Percentiles rank a stretch among this genome's conserved stretches.
Conservation (phyloP, 2,888 invertebrate genomes). For the Megamerina dolium region DNA sequence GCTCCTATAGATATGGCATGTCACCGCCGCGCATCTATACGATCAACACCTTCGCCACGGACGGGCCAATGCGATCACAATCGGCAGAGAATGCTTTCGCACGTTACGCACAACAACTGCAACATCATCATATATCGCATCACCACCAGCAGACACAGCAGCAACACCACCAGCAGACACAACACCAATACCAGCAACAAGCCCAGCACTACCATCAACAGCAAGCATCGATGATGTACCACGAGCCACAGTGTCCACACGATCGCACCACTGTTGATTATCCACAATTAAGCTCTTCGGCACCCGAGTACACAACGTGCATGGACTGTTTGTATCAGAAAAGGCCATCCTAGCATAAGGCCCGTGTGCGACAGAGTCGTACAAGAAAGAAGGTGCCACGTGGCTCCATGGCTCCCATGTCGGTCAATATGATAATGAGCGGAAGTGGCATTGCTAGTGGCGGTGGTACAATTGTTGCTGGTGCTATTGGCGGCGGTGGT, state of each 20-base stretch:
- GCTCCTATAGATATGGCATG: conserved; percentile 38
- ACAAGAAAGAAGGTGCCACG: conserved; percentile 54
- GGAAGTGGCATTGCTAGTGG: conserved; percentile 17
- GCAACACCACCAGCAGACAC: conserved; percentile 12
- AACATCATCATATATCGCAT: conserved; percentile 9
- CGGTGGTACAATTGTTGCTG: conserved; percentile 14
- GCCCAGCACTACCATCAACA: conserved; percentile 28
- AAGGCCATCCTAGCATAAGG: conserved; percentile 62
- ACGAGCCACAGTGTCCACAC: conserved; percentile 27
- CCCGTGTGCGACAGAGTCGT: conserved; percentile 57
- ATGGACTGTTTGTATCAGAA: conserved; percentile 66
- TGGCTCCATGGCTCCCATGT: conserved; percentile 30
- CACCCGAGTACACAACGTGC: conserved; percentile 65
- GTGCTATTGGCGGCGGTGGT: conserved; percentile 31
- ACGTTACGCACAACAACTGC: conserved; percentile 27
- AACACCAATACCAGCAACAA: conserved; percentile 37
- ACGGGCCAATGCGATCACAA: conserved; percentile 43
- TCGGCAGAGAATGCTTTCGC: conserved; percentile 48
- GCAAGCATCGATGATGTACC: conserved; percentile 15
- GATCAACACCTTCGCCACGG: conserved; percentile 31
- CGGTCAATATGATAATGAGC: conserved; percentile 18
- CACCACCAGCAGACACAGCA: conserved; percentile 8
- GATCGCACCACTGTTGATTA: conserved; percentile 24
- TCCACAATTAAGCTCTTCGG: conserved; percentile 45
- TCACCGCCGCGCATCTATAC: conserved; percentile 46